Conservation (phyloP, 1,140 invertebrate genomes). For the Lepidurus couesii region DNA sequence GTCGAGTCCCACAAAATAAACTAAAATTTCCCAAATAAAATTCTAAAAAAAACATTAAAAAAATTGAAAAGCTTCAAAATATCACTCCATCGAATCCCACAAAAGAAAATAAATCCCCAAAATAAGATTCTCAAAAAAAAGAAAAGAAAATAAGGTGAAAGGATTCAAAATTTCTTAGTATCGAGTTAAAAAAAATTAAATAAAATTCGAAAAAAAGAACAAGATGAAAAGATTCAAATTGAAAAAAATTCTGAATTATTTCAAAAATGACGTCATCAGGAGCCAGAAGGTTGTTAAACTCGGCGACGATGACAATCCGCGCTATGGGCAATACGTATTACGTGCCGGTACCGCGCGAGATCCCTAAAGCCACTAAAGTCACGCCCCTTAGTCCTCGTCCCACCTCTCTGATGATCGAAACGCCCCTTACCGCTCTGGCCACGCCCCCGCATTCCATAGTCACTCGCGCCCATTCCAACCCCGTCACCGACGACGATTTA, state of each 20-base stretch:
- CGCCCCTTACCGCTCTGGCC: conserved; percentile 25
- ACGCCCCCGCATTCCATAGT: conserved; percentile 27
- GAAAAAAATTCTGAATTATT: neutral
- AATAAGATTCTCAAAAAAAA: too few relatives aligned
- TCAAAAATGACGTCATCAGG: neutral
- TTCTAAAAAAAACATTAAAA: too few relatives aligned
- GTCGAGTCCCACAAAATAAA: too few relatives aligned
- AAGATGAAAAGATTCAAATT: neutral
- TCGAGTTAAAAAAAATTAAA: too few relatives aligned
- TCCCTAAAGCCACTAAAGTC: neutral
- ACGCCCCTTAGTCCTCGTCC: conserved; percentile 19
- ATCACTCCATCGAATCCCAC: too few relatives aligned
- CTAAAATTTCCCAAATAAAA: too few relatives aligned
- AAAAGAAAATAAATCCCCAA: too few relatives aligned
- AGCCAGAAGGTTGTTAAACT: conserved; percentile 12
- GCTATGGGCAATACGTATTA: conserved; percentile 46
- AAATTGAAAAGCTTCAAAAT: too few relatives aligned
- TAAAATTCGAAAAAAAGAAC: too few relatives aligned
- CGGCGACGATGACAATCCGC: conserved; percentile 45
- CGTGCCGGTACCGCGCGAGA: conserved; percentile 15
- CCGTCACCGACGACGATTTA: conserved; percentile 24
- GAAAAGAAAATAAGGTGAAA: too few relatives aligned
- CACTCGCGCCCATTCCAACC: conserved; percentile 20
- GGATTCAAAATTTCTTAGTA: too few relatives aligned
- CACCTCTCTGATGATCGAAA: conserved; percentile 29